phyloP scores from a whole-genome alignment of 2,888 invertebrate species.

The Bembecia ichneumoniformis region DNA sequence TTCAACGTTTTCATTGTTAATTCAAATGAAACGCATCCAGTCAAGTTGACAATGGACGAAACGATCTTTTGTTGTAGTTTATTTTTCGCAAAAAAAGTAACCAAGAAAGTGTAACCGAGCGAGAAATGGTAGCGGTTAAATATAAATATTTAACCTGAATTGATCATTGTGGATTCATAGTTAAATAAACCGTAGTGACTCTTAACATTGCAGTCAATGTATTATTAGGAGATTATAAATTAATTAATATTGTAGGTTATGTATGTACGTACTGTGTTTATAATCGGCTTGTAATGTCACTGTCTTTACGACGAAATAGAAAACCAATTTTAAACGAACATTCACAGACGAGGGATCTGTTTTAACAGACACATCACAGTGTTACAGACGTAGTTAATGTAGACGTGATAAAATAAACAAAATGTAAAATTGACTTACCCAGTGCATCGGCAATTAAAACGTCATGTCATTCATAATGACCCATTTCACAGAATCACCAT shows the following conservation, averaged over 20 bases:
- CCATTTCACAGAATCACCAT: slow-evolving; percentile 27
- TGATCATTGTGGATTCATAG: not conserved
- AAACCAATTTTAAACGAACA: not conserved
- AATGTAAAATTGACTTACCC: not conserved
- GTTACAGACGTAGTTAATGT: not conserved
- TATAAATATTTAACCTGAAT: not conserved
- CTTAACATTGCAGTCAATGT: no score
- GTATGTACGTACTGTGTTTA: no score
- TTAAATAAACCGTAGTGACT: not conserved
- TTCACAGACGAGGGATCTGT: not conserved
- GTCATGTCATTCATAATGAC: not conserved
- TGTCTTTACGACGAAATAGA: not conserved
- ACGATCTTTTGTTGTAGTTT: not conserved
- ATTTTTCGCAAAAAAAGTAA: slow-evolving; percentile 1
- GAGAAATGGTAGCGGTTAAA: not conserved
- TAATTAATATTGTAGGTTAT: no score
- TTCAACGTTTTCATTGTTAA: no score
- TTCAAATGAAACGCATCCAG: no score
- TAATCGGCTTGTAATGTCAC: no score
- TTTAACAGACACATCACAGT: not conserved
- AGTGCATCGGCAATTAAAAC: not conserved
- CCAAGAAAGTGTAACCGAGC: slow-evolving; percentile 3
- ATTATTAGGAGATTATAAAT: no score
- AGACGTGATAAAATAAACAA: not conserved
- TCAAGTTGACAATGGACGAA: no score